phyloP scores from a whole-genome alignment of 2,113 vertebrate species.

The Datnioides undecimradiatus region DNA sequence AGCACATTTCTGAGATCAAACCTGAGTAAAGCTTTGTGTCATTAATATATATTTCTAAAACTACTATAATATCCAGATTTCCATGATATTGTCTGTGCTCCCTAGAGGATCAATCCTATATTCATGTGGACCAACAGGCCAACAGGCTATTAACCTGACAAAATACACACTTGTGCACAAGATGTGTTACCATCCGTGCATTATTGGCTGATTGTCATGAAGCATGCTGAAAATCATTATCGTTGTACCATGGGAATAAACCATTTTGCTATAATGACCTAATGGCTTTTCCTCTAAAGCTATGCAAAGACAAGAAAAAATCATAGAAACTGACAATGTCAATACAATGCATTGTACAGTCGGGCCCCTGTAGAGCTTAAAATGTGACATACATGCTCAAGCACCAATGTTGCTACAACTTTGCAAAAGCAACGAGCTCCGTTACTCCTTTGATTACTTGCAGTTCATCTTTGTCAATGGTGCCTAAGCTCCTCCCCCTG shows the following conservation, averaged over 20 bases:
- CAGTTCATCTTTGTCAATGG: not conserved
- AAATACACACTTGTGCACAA: not conserved
- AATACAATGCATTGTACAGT: not conserved
- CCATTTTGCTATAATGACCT: too few relatives aligned
- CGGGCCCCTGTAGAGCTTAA: not conserved
- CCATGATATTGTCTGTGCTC: not conserved
- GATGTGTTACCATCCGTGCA: not conserved
- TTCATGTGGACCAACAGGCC: not conserved
- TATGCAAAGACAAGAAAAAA: not conserved
- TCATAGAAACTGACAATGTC: not conserved
- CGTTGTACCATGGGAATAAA: too few relatives aligned
- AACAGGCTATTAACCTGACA: not conserved
- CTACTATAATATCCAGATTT: not conserved
- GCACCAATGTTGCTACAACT: not conserved
- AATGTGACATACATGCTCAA: not conserved
- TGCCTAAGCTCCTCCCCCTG: not conserved
- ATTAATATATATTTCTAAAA: not conserved
- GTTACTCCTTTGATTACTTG: not conserved
- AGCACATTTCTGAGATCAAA: not conserved
- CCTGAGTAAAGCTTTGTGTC: not conserved
- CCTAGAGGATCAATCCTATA: not conserved
- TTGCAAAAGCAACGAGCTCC: not conserved
- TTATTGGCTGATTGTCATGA: not conserved
- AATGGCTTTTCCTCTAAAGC: not conserved
- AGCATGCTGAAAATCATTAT: too few relatives aligned